Evolutionary conservation across 2,888 invertebrate species (phyloP).

Genomic region (Cynaeus angustus): DNA sequence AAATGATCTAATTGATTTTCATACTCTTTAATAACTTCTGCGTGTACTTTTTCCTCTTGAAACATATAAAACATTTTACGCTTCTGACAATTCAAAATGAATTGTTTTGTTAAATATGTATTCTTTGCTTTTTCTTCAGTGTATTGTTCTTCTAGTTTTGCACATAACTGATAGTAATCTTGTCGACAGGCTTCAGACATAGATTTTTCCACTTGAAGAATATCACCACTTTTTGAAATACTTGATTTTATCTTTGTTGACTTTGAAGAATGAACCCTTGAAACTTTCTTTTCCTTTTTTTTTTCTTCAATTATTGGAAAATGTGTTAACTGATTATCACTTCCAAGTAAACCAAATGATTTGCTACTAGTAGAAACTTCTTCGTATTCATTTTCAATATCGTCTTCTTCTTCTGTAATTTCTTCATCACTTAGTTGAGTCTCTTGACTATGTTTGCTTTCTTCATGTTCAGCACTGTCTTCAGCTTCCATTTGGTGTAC

Average conservation of each 20-base stretch:
- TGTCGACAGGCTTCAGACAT: background rate
- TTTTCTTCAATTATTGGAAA: too few species aligned
- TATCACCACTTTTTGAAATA: background rate
- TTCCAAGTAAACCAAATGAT: too few species aligned
- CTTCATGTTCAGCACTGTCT: too few species aligned
- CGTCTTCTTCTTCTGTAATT: too few species aligned
- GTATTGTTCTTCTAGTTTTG: constrained; percentile 1
- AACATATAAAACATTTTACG: constrained; percentile 37
- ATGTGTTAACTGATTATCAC: too few species aligned
- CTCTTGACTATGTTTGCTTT: too few species aligned
- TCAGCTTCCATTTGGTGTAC: too few species aligned
- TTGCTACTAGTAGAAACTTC: too few species aligned
- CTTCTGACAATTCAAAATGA: constrained; percentile 30
- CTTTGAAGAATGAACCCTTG: background rate
- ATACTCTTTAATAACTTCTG: constrained; percentile 24
- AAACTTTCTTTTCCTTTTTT: too few species aligned
- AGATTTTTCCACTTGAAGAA: background rate
- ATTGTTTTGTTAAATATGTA: constrained; percentile 11
- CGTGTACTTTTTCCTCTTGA: constrained; percentile 23
- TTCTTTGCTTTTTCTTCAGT: constrained; percentile 28
- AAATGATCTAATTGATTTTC: constrained; percentile 38
- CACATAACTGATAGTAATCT: constrained; percentile 24
- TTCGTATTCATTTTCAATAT: too few species aligned
- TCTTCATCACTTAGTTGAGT: too few species aligned
- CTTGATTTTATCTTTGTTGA: background rate